phyloP scores from a whole-genome alignment of 2,113 vertebrate genomes.

The Callipepla californica region DNA sequence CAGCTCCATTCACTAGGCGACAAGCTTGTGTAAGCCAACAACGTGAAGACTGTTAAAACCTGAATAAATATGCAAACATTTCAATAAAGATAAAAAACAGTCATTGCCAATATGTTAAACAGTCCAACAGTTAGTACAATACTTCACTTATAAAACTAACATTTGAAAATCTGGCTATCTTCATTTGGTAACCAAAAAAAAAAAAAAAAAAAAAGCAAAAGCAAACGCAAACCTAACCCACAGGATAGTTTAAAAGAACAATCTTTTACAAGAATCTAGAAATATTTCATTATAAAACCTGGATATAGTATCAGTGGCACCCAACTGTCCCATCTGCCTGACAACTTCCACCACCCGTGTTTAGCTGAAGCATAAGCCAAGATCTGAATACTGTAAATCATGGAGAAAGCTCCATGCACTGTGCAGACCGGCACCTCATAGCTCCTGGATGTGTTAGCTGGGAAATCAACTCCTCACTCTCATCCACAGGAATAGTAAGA shows the following conservation, averaged over 20 bases:
- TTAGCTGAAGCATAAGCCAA: conserved; percentile 19
- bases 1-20: background rate
- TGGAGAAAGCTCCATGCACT: background rate
- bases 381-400: conserved; percentile 27
- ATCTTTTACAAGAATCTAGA: background rate
- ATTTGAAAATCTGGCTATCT: background rate
- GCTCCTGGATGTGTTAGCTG: background rate
- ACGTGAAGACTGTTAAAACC: background rate
- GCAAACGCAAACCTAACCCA: no score
- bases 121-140: background rate
- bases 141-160: background rate
- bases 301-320: background rate
- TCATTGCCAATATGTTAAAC: background rate
- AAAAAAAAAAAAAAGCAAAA: background rate
- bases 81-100: background rate
- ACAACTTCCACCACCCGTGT: conserved; percentile 34
- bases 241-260: background rate
- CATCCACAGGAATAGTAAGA: background rate
- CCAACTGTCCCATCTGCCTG: background rate
- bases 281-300: conserved; percentile 8
- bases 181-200: background rate
- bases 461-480: conserved; percentile 4
- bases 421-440: background rate
- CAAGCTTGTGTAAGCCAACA: background rate
- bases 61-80: background rate